Evolutionary conservation across 2,113 vertebrate genomes (phyloP), one percentile per base, ranked within the genome.

Genomic region (Oncorhynchus clarkii): DNA sequence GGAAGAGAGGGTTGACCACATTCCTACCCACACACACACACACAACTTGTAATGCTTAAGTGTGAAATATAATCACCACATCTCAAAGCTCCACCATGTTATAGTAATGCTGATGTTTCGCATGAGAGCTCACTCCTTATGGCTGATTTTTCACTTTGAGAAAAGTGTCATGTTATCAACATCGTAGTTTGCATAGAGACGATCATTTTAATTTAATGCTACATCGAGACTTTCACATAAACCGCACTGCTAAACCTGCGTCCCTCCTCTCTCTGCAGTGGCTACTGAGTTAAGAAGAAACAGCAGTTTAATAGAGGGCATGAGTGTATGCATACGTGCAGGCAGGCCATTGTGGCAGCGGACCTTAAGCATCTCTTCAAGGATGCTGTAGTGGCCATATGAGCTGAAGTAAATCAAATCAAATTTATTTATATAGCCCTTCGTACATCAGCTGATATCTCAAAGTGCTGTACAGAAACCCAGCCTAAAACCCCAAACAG

Each of bases 391-490:
- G 89, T 99, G 97, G 73, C 96, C 95, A 0, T 99, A 99, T 12
- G 97, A 99, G 91, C 95, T 94, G 94, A 99, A 99, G 92, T 99
- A 99, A n/a, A n/a, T n/a, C n/a, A n/a, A n/a, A n/a, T n/a, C n/a
- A n/a, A n/a, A n/a, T n/a, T n/a, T n/a, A n/a, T n/a, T n/a, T n/a
- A n/a, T n/a, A n/a, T n/a, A n/a, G n/a, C n/a, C n/a, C n/a, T n/a
- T n/a, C n/a, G n/a, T n/a, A n/a, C n/a, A n/a, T n/a, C n/a, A n/a
- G n/a, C n/a, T n/a, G n/a, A n/a, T n/a, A n/a, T n/a, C n/a, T n/a
- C n/a, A n/a, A n/a, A n/a, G n/a, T n/a, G n/a, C n/a, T n/a, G n/a
- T n/a, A n/a, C n/a, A n/a, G n/a, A n/a, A n/a, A n/a, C n/a, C n/a
- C n/a, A n/a, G n/a, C n/a, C n/a, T n/a, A n/a, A n/a, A n/a, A n/a